A percentile compares a stretch with the other conserved stretches of the same genome.
Conservation (phyloP, 2,113 vertebrate genomes). For the Cochlearius cochlearius region DNA sequence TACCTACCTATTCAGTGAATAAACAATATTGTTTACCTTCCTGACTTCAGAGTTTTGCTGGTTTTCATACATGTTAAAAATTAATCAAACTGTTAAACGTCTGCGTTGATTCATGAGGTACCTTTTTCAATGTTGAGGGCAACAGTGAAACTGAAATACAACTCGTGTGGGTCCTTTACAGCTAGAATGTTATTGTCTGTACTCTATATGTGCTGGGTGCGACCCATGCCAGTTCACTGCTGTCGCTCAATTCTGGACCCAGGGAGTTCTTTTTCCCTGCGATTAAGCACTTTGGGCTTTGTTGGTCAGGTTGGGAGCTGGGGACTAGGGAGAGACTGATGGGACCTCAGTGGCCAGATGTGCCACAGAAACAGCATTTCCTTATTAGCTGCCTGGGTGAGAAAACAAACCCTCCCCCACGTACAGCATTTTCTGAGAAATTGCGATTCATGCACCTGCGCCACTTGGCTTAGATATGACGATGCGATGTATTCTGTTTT, state of each 20-base stretch:
- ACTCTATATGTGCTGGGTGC: accelerated
- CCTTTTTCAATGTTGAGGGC: background rate
- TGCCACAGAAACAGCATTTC: background rate
- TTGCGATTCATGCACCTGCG: background rate
- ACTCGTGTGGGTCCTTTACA: background rate
- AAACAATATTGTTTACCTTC: background rate
- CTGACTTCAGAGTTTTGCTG: background rate
- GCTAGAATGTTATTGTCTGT: background rate
- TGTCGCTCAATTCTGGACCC: background rate
- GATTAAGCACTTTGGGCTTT: background rate
- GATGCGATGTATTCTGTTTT: background rate
- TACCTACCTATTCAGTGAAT: background rate
- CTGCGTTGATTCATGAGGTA: background rate
- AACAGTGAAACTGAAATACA: background rate
- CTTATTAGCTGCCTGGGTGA: background rate
- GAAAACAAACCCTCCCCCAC: background rate
- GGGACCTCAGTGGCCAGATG: background rate
- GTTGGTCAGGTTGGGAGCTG: background rate
- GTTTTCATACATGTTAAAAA: background rate
- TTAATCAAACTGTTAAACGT: background rate
- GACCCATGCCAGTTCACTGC: background rate
- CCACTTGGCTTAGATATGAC: background rate
- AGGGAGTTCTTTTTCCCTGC: background rate
- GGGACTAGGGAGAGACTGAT: background rate
- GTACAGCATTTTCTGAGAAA: background rate